phyloP scores from a whole-genome alignment of 2,113 vertebrate species.

The Proteles cristata region DNA sequence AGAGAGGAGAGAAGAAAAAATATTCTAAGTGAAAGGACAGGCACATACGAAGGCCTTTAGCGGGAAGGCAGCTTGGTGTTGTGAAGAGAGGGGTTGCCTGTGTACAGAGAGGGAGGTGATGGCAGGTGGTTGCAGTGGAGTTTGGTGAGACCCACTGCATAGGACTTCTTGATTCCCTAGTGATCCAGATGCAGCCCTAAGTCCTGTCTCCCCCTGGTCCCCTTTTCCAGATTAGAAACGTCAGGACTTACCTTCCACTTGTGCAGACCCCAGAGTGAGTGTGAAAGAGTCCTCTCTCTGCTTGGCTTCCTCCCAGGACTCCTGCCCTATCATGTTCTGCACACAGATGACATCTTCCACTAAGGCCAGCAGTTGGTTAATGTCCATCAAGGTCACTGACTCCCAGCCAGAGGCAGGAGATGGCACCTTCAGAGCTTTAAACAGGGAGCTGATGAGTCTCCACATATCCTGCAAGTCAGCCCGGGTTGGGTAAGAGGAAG shows the following conservation, averaged over 20 bases:
- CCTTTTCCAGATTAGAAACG: neutral
- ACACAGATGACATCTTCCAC: constrained; percentile 92
- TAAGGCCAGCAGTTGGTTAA: constrained; percentile 92
- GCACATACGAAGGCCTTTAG: neutral
- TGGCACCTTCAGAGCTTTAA: constrained; percentile 90
- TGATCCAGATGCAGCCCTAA: neutral
- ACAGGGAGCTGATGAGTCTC: constrained; percentile 92
- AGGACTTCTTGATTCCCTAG: neutral
- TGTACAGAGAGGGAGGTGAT: neutral
- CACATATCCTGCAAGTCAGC: constrained; percentile 89
- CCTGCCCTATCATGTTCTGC: constrained; percentile 85
- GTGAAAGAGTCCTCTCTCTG: constrained; percentile 85
- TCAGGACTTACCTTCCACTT: constrained; percentile 88
- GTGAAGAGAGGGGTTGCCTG: neutral
- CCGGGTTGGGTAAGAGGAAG: neutral
- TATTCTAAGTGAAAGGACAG: neutral
- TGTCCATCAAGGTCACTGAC: constrained; percentile 87
- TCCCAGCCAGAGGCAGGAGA: constrained; percentile 82
- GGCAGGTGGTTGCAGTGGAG: neutral
- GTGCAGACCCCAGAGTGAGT: constrained; percentile 85
- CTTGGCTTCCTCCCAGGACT: constrained; percentile 85
- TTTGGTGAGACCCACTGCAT: neutral
- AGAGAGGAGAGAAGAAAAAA: neutral
- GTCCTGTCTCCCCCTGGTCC: neutral
- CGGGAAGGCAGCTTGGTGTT: neutral